Conservation (phyloP, 2,888 invertebrate genomes). For the Pediacus dermestoides region DNA sequence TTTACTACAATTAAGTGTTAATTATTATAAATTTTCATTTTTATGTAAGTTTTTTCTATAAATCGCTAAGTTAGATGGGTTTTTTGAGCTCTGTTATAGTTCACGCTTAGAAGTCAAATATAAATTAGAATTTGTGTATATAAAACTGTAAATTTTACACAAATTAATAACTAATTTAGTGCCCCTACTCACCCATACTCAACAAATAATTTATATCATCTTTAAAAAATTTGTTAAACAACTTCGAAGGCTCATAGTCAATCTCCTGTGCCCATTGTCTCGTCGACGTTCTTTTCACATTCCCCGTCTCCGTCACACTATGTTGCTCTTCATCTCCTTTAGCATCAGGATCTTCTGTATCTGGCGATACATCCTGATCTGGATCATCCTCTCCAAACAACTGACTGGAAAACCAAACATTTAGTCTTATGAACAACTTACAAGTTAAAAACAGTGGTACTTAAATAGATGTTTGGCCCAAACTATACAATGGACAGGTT, state of each 20-base stretch:
- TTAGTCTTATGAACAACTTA: constrained; percentile 2
- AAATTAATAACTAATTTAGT: background rate
- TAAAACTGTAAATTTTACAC: background rate
- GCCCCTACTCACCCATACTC: constrained; percentile 62
- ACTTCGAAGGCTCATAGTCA: constrained; percentile 76
- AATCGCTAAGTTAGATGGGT: too few species aligned
- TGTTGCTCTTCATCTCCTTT: constrained; percentile 58
- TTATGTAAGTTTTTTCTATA: too few species aligned
- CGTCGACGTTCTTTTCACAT: constrained; percentile 65
- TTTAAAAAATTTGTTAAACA: constrained; percentile 90
- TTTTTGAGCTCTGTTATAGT: too few species aligned
- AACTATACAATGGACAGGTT: constrained; percentile 98
- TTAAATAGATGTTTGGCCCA: constrained; percentile 99
- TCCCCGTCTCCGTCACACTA: constrained; percentile 53
- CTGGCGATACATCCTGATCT: constrained; percentile 97
- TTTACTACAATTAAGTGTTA: too few species aligned
- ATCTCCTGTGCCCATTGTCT: constrained; percentile 83
- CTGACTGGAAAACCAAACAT: constrained; percentile 61
- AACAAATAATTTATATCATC: constrained; percentile 94
- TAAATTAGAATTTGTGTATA: too few species aligned
- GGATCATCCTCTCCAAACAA: constrained; percentile 96
- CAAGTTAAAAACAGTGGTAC: constrained; percentile 62
- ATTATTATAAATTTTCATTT: too few species aligned
- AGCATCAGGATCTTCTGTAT: constrained; percentile 92
- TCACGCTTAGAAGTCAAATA: too few species aligned